phyloP scores from a whole-genome alignment of 2,113 vertebrate species.

The Epinephelus moara region DNA sequence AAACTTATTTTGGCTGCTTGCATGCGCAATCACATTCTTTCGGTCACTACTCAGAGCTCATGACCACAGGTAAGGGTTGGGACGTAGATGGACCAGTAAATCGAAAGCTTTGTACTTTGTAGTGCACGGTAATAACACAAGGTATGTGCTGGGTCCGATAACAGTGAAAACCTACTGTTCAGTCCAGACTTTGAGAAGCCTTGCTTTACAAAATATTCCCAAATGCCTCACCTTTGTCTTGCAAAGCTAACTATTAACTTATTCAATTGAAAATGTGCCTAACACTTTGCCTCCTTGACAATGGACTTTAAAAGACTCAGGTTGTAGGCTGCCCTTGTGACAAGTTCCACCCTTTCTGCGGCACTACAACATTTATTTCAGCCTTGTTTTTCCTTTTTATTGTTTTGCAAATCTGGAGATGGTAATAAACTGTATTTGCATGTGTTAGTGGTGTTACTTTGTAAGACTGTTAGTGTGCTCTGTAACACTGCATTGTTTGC shows the following conservation, averaged over 20 bases:
- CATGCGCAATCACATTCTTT: too few relatives aligned
- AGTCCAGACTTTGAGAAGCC: too few relatives aligned
- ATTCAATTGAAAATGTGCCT: not conserved
- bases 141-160: not conserved
- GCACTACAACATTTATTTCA: not conserved
- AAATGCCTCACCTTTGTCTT: not conserved
- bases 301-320: not conserved
- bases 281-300: not conserved
- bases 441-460: not conserved
- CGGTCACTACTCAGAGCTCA: too few relatives aligned
- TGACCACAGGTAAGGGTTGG: too few relatives aligned
- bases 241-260: not conserved
- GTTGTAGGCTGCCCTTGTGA: not conserved
- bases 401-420: not conserved
- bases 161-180: too few relatives aligned
- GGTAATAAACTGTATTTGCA: not conserved
- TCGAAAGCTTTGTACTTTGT: too few relatives aligned
- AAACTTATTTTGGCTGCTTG: too few relatives aligned
- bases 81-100: too few relatives aligned
- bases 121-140: too few relatives aligned
- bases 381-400: not conserved
- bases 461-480: not conserved
- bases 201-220: not conserved
- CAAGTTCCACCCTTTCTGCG: not conserved
- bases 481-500: not conserved